Conservation (phyloP, 2,797 vertebrate genomes). For the Choloepus didactylus region DNA sequence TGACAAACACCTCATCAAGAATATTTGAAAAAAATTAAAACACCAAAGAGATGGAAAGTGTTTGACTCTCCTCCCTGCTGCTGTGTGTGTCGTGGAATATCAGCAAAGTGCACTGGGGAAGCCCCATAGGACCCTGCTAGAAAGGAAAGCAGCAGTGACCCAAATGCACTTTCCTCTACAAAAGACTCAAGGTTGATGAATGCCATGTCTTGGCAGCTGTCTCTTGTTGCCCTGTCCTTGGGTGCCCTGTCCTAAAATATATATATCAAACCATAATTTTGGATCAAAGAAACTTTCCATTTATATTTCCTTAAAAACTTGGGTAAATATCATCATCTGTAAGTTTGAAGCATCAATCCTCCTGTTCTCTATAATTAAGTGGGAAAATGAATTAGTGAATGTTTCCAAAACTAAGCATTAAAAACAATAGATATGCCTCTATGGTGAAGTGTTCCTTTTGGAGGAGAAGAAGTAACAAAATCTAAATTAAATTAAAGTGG, state of each 20-base stretch:
- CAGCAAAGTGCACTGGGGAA: slow-evolving; percentile 22
- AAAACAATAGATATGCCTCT: slow-evolving; percentile 82
- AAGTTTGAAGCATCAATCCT: slow-evolving; percentile 72
- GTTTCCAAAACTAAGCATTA: slow-evolving; percentile 84
- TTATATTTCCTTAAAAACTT: slow-evolving; percentile 70
- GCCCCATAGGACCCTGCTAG: background rate
- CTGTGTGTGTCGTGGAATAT: slow-evolving; percentile 22
- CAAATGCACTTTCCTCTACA: background rate
- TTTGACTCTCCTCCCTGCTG: slow-evolving; percentile 38
- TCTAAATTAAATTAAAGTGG: slow-evolving; percentile 82
- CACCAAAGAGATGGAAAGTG: slow-evolving; percentile 62
- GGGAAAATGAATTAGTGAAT: slow-evolving; percentile 81
- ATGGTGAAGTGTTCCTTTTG: slow-evolving; percentile 71
- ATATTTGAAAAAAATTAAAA: slow-evolving; percentile 61
- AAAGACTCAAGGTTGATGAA: slow-evolving; percentile 61
- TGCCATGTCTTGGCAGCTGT: background rate
- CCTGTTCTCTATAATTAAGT: slow-evolving; percentile 72
- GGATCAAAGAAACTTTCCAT: slow-evolving; percentile 73
- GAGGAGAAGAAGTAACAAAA: slow-evolving; percentile 72
- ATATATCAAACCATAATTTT: slow-evolving; percentile 29
- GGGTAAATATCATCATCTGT: slow-evolving; percentile 66
- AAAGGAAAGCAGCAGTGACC: slow-evolving; percentile 35
- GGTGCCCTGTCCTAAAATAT: slow-evolving; percentile 35
- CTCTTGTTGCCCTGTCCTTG: slow-evolving; percentile 1
- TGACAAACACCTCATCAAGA: slow-evolving; percentile 64